Percentiles rank a stretch among this genome's conserved stretches.
Evolutionary conservation across 2,888 invertebrate genomes (phyloP).

Genomic region (Spilosoma lubricipeda): DNA sequence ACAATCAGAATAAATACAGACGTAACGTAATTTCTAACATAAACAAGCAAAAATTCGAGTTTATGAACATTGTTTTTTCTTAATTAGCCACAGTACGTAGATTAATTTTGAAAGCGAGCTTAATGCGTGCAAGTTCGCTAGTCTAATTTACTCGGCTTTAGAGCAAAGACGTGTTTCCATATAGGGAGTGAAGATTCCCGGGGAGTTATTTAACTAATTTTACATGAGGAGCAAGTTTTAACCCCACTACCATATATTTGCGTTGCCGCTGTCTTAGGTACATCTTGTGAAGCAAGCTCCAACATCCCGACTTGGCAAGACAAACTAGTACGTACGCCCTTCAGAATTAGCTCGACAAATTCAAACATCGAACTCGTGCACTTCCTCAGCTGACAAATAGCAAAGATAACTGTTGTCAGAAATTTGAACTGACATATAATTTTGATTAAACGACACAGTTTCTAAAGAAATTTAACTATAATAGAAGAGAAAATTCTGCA

Average conservation of each 20-base stretch:
- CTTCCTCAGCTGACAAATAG: slow-evolving; percentile 49
- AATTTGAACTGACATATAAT: slow-evolving; percentile 44
- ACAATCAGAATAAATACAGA: slow-evolving; percentile 43
- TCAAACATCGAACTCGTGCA: slow-evolving; percentile 65
- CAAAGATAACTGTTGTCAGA: slow-evolving; percentile 48
- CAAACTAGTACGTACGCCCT: slow-evolving; percentile 55
- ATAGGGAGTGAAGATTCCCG: slow-evolving; percentile 70
- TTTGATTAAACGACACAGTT: slow-evolving; percentile 42
- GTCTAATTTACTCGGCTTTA: slow-evolving; percentile 77
- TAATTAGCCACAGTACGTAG: slow-evolving; percentile 72
- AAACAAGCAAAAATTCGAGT: slow-evolving; percentile 59
- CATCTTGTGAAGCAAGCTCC: slow-evolving; percentile 56
- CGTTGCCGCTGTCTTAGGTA: slow-evolving; percentile 63
- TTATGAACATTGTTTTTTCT: slow-evolving; percentile 68
- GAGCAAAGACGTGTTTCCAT: slow-evolving; percentile 82
- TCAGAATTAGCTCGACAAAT: slow-evolving; percentile 71
- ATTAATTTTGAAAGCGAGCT: slow-evolving; percentile 77
- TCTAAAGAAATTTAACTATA: slow-evolving; percentile 19
- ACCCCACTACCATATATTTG: slow-evolving; percentile 76
- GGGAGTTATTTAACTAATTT: slow-evolving; percentile 81
- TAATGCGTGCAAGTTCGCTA: slow-evolving; percentile 71
- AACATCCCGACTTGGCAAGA: slow-evolving; percentile 50
- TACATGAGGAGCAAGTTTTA: slow-evolving; percentile 80
- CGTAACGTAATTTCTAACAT: slow-evolving; percentile 40
- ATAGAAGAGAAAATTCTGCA: neutral